Evolutionary conservation across 2,888 invertebrate genomes (phyloP).

Genomic region (Erebia ligea): DNA sequence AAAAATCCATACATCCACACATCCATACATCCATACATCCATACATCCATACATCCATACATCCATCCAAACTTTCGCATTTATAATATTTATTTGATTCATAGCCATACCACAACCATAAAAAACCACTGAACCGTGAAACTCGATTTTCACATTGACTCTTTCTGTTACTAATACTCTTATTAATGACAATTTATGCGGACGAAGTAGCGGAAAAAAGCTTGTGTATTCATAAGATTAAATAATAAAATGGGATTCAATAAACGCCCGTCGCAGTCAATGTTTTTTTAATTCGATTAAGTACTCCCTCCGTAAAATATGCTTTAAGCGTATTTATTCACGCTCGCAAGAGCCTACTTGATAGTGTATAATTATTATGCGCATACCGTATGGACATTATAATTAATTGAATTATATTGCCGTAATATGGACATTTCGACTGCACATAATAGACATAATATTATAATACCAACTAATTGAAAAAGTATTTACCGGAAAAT

Average conservation of each 20-base stretch:
- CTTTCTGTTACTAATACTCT: too few species aligned
- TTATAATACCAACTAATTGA: neutral
- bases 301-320: slow-evolving; percentile 6
- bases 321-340: slow-evolving; percentile 14
- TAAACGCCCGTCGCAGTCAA: neutral
- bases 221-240: neutral
- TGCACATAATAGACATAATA: neutral
- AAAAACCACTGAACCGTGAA: too few species aligned
- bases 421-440: neutral
- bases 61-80: too few species aligned
- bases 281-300: neutral
- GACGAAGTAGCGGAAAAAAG: neutral
- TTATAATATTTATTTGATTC: too few species aligned
- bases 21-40: too few species aligned
- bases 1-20: too few species aligned
- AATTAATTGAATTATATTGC: slow-evolving; percentile 3
- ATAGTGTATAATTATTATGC: slow-evolving; percentile 11
- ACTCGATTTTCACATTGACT: too few species aligned
- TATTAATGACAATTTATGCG: too few species aligned
- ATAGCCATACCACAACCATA: too few species aligned
- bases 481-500: neutral
- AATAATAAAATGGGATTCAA: slow-evolving; percentile 4
- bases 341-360: slow-evolving; percentile 9
- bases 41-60: too few species aligned
- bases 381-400: neutral